Conservation (phyloP, 2,797 vertebrate genomes). For the Pseudocheirus occidentalis region DNA sequence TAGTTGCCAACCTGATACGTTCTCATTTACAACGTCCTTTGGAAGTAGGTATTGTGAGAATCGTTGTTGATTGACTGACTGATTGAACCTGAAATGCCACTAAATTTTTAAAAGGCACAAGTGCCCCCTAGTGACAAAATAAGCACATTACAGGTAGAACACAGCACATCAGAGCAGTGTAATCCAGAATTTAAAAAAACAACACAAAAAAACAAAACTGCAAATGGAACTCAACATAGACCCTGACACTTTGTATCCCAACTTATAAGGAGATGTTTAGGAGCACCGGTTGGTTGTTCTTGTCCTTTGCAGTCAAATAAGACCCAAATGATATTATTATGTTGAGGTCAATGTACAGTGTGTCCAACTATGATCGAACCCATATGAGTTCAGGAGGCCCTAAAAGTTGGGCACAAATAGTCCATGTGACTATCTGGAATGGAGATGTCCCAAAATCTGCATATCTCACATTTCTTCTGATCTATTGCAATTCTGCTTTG, state of each 20-base stretch:
- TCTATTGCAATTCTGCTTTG: too few species aligned
- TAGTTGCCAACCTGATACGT: neutral
- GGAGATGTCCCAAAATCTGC: neutral
- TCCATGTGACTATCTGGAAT: neutral
- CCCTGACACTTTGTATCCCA: neutral
- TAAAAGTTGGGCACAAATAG: neutral
- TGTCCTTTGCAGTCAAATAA: neutral
- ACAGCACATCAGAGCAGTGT: neutral
- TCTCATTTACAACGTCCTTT: neutral
- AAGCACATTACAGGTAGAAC: neutral
- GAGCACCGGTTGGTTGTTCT: neutral
- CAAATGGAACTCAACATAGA: neutral
- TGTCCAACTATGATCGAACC: neutral
- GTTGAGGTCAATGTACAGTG: too few species aligned
- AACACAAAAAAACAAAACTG: neutral
- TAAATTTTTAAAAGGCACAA: conserved; percentile 47
- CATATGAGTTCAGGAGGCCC: neutral
- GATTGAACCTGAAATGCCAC: neutral
- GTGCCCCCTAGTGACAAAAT: conserved; percentile 67
- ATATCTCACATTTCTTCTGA: too few species aligned
- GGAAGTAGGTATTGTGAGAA: neutral
- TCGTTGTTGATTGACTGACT: neutral
- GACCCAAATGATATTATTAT: too few species aligned
- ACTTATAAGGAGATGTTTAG: neutral
- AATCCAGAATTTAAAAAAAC: neutral